phyloP scores from a whole-genome alignment of 2,797 vertebrate genomes.

The Poeciliopsis gracilis region DNA sequence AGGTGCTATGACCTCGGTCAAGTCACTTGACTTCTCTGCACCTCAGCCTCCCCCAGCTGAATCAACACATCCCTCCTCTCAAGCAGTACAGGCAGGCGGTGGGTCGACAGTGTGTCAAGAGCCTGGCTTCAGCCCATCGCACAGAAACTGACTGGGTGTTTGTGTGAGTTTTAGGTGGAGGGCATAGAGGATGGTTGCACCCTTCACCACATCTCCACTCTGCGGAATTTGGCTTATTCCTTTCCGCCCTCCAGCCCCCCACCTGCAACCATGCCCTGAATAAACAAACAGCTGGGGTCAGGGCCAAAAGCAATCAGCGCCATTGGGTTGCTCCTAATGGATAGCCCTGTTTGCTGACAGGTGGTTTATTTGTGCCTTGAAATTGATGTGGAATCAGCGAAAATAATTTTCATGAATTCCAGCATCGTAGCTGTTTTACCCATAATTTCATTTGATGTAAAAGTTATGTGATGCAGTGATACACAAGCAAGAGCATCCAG shows the following conservation, averaged over 20 bases:
- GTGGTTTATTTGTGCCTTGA: conserved; percentile 60
- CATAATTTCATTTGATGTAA: not conserved
- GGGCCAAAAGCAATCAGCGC: conserved; percentile 81
- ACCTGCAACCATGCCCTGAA: conserved; percentile 75
- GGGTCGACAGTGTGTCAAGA: conserved; percentile 67
- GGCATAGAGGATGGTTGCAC: conserved; percentile 46
- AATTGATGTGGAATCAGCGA: conserved; percentile 38
- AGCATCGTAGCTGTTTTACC: not conserved
- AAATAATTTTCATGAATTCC: conserved; percentile 17
- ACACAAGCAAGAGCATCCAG: not conserved
- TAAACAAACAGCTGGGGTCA: conserved; percentile 79
- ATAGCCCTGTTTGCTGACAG: conserved; percentile 76
- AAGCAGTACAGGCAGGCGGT: conserved; percentile 45
- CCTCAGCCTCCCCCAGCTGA: conserved; percentile 78
- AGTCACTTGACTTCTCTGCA: conserved; percentile 81
- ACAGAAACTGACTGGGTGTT: conserved; percentile 70
- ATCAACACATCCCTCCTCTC: conserved; percentile 71
- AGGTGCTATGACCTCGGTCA: conserved; percentile 76
- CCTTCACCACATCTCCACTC: conserved; percentile 64
- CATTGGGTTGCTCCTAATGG: conserved; percentile 69
- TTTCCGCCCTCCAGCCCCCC: conserved; percentile 55
- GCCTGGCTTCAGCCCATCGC: conserved; percentile 69
- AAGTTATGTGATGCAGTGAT: not conserved
- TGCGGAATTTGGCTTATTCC: conserved; percentile 76
- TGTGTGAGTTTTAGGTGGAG: conserved; percentile 68